These are phyloP conservation scores for Cryptocheilus praepositus DNA, from an alignment of 2,888 invertebrate species.

Conservation along the genomic window DNA sequence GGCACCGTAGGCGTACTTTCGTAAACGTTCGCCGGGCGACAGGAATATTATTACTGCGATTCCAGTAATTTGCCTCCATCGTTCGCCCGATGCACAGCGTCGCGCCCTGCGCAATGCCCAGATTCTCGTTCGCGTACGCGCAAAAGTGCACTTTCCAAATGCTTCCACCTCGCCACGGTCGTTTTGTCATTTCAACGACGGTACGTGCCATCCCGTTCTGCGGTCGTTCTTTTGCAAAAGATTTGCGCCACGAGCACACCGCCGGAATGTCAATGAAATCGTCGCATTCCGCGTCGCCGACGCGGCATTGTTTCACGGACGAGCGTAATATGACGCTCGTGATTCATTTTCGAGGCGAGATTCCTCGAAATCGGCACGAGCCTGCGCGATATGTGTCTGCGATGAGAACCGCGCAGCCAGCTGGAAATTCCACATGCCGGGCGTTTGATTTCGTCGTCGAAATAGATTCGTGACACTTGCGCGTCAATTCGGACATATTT, in stretches of 20 bases:
- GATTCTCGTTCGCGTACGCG: neutral
- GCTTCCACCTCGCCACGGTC: neutral
- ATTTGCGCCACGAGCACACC: neutral
- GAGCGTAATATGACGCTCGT: neutral
- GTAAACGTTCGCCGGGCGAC: conserved; percentile 28
- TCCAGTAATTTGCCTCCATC: too few relatives aligned
- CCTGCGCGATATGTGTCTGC: too few relatives aligned
- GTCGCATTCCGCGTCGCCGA: conserved; percentile 9
- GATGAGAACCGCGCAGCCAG: too few relatives aligned
- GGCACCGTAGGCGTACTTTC: conserved; percentile 36
- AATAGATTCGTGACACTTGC: too few relatives aligned
- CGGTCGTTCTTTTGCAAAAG: neutral
- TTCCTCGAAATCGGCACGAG: too few relatives aligned
- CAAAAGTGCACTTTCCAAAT: neutral
- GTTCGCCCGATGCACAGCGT: too few relatives aligned
- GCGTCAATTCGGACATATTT: too few relatives aligned
- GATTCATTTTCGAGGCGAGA: too few relatives aligned
- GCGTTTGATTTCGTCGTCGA: too few relatives aligned
- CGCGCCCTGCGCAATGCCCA: neutral
- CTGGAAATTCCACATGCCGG: too few relatives aligned
- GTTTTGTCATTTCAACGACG: neutral
- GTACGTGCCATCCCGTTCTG: too few relatives aligned
- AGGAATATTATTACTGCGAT: too few relatives aligned
- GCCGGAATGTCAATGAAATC: conserved; percentile 1
- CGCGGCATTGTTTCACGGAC: neutral